Base-by-base conservation (phyloP, 2,113 vertebrate genomes). In the Odobenus rosmarus region DNA sequence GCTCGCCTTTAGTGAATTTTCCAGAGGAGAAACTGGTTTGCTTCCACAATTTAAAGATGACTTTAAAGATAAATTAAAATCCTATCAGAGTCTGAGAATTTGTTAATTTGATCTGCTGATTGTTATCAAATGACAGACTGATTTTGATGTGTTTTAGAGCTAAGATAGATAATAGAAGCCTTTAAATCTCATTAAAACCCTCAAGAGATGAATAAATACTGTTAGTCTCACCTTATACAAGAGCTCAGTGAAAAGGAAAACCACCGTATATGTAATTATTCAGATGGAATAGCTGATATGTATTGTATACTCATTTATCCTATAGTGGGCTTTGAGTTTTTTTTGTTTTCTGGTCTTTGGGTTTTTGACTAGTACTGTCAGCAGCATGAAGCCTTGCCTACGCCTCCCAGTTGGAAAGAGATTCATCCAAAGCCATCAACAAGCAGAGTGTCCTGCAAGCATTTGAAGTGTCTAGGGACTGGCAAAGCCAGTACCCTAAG, bases 31-130 rank as follows among this genome's bases (percentile, higher is more conserved):
- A 84, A 33, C 3, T 96, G 36, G 33, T 79, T 96, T 93, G 67
- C 67, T 94, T 80, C 51, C 33, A 67, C 18, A 93, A 84, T 31
- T 81, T 71, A 51, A 88, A 93, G 74, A 88, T 57, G 62, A 85
- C 36, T 93, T 96, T 51, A 64, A 88, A 87, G 49, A 92, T 83
- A 36, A 96, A 80, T 94, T 96, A 89, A 93, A 94, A 93, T n/a
- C 14, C 33, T n/a, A 69, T 88, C 4, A 9, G 4, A 77, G 23
- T 57, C 42, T 86, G 33, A 79, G 46, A 77, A 16, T 93, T 92
- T 80, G n/a, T 82, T 94, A 67, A 90, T 94, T 88, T 90, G 57
- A 95, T 72, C 57, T 94, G 79, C 76, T 88, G 55, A 90, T 46
- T 72, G n/a, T 84, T 94, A 88, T 74, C 64, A 76, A 95, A 67